These are phyloP conservation scores for Apamea monoglypha DNA, from an alignment of 2,888 invertebrate genomes.

Conservation along the genomic window DNA sequence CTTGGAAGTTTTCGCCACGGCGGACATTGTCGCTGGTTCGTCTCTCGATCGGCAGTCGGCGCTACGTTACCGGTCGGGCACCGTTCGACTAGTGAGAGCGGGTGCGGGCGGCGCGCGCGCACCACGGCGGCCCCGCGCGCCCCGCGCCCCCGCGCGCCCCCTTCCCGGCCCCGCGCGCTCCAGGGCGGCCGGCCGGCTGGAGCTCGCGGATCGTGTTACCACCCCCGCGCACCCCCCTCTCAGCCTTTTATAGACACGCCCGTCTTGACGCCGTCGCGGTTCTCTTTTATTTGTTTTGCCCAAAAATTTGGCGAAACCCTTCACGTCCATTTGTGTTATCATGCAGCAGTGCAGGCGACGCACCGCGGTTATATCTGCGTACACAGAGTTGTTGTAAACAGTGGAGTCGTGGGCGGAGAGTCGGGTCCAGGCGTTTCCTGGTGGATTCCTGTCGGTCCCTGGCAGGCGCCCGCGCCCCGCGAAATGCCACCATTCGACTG, in stretches of 20 bases:
- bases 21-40: constrained; percentile 92
- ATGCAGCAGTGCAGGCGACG: constrained; percentile 54
- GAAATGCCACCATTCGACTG: constrained; percentile 80
- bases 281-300: constrained; percentile 89
- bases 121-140: constrained; percentile 69
- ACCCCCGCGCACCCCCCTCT: constrained; percentile 90
- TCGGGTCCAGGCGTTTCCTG: constrained; percentile 77
- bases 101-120: constrained; percentile 85
- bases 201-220: constrained; percentile 90
- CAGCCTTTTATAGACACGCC: constrained; percentile 90
- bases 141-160: constrained; percentile 62
- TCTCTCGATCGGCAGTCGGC: constrained; percentile 90
- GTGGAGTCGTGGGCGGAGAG: constrained; percentile 64
- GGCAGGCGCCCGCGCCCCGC: constrained; percentile 76
- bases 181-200: constrained; percentile 89
- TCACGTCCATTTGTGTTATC: constrained; percentile 67
- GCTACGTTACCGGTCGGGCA: constrained; percentile 91
- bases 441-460: constrained; percentile 81
- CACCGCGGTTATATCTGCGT: constrained; percentile 46
- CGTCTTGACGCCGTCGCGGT: constrained; percentile 84
- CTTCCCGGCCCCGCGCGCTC: constrained; percentile 73
- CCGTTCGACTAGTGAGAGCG: constrained; percentile 91
- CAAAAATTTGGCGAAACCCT: constrained; percentile 87
- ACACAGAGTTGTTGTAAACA: constrained; percentile 53
- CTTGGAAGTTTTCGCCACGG: constrained; percentile 96